Conservation (phyloP, 2,113 vertebrate genomes). For the Oryzias curvinotus region DNA sequence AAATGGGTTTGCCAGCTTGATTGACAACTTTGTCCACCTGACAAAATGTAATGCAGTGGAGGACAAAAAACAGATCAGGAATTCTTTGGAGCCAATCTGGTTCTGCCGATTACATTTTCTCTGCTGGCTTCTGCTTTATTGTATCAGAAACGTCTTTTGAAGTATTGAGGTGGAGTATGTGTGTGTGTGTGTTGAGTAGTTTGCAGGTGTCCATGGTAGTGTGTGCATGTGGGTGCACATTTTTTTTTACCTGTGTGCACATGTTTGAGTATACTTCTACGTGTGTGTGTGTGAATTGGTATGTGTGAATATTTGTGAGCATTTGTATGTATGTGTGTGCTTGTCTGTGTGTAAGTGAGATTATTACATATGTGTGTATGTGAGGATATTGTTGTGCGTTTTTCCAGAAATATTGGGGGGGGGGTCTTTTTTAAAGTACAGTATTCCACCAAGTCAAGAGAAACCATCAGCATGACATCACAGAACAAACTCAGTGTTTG, state of each 20-base stretch:
- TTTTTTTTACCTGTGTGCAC: no score
- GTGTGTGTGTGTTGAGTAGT: not conserved
- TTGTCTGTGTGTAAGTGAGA: no score
- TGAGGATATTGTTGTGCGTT: no score
- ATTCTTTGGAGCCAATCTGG: slow-evolving; percentile 76
- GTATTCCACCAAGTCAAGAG: slow-evolving; percentile 34
- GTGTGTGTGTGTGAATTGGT: no score
- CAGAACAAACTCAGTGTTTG: slow-evolving; percentile 19
- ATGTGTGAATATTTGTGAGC: no score
- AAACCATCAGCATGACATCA: slow-evolving; percentile 51
- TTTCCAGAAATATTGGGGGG: slow-evolving; percentile 36
- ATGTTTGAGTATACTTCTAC: no score
- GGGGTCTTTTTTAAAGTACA: slow-evolving; percentile 12
- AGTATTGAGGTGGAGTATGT: slow-evolving; percentile 51
- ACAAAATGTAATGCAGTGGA: slow-evolving; percentile 73
- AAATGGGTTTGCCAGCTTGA: slow-evolving; percentile 81
- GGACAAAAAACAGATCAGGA: slow-evolving; percentile 74
- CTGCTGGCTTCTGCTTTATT: slow-evolving; percentile 65
- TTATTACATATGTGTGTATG: no score
- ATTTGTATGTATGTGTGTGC: no score
- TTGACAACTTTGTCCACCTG: slow-evolving; percentile 82
- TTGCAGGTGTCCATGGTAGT: no score
- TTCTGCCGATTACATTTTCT: slow-evolving; percentile 72
- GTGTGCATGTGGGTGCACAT: no score
- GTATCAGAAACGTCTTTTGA: slow-evolving; percentile 68